These are phyloP conservation scores for Nesoenas mayeri DNA, from an alignment of 2,113 vertebrate genomes.

Conservation along the genomic window DNA sequence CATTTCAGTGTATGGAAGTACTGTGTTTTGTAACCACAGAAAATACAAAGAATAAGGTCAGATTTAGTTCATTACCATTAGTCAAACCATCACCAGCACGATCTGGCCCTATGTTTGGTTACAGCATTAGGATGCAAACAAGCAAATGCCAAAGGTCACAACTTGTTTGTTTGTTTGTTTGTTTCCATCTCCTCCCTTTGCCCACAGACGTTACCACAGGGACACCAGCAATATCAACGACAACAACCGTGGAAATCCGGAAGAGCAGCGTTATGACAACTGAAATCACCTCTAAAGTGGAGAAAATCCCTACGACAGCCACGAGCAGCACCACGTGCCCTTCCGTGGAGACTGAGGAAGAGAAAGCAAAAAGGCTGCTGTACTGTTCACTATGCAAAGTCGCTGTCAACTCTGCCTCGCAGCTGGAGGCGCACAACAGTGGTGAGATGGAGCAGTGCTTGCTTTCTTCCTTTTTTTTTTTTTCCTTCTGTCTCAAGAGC, in stretches of 20 bases:
- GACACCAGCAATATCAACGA: slow-evolving; percentile 75
- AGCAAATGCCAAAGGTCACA: not conserved
- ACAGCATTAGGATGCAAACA: not conserved
- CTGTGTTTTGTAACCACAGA: not conserved
- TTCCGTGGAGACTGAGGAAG: slow-evolving; percentile 89
- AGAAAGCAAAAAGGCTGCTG: slow-evolving; percentile 92
- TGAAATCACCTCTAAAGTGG: slow-evolving; percentile 79
- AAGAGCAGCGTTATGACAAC: slow-evolving; percentile 69
- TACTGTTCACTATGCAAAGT: slow-evolving; percentile 99
- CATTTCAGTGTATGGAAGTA: not conserved
- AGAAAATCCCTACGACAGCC: slow-evolving; percentile 75
- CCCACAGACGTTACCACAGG: slow-evolving; percentile 75
- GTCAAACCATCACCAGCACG: not conserved
- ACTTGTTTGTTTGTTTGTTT: not conserved
- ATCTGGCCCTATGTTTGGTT: not conserved
- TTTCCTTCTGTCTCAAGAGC: slow-evolving; percentile 55
- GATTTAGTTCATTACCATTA: not conserved
- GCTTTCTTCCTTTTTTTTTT: slow-evolving; percentile 24
- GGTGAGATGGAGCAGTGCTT: slow-evolving; percentile 79
- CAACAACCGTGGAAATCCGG: slow-evolving; percentile 65
- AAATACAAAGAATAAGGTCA: not conserved
- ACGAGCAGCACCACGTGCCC: slow-evolving; percentile 70
- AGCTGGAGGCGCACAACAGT: slow-evolving; percentile 97
- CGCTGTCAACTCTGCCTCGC: slow-evolving; percentile 95
- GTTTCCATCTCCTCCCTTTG: not conserved